Evolutionary conservation across 92 coral and sea anemone genomes (phyloP).

Genomic region (Hydrozoanthus gracilis): DNA sequence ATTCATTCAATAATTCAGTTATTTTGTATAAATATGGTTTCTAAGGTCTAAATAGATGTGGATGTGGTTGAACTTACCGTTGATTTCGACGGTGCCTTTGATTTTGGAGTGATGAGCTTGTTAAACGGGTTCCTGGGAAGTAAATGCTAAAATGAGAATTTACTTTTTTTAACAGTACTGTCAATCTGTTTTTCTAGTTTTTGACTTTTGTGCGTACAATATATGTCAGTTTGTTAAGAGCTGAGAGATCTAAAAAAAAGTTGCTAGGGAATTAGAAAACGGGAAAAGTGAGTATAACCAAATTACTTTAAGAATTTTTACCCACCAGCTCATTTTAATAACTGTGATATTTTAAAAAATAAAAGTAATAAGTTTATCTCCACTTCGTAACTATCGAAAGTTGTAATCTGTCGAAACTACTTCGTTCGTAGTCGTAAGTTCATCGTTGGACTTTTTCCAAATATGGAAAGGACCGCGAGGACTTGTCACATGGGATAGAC

Average conservation of each 20-base stretch:
- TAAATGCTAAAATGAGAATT: neutral
- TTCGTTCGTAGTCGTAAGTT: neutral
- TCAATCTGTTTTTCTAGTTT: too few species aligned
- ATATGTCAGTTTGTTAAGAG: too few species aligned
- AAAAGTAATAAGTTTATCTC: too few species aligned
- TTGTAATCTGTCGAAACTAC: neutral
- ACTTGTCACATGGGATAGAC: neutral
- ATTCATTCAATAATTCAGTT: too few species aligned
- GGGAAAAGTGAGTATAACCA: neutral
- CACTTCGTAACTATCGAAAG: slow-evolving; percentile 6
- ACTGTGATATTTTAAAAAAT: neutral
- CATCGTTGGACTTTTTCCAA: slow-evolving; percentile 5
- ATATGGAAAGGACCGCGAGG: neutral
- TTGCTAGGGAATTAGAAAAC: too few species aligned
- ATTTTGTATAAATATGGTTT: too few species aligned
- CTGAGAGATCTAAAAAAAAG: too few species aligned
- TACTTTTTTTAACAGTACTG: too few species aligned
- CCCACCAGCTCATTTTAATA: slow-evolving; percentile 37
- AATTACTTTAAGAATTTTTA: neutral
- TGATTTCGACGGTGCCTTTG: slow-evolving; percentile 34
- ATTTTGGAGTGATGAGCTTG: slow-evolving; percentile 40
- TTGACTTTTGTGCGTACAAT: too few species aligned
- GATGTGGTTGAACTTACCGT: slow-evolving; percentile 2
- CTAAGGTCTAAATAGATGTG: too few species aligned
- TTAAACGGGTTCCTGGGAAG: slow-evolving; percentile 31